Conservation (phyloP, 92 coral and sea anemone species). For the Epizoanthus rinbou region DNA sequence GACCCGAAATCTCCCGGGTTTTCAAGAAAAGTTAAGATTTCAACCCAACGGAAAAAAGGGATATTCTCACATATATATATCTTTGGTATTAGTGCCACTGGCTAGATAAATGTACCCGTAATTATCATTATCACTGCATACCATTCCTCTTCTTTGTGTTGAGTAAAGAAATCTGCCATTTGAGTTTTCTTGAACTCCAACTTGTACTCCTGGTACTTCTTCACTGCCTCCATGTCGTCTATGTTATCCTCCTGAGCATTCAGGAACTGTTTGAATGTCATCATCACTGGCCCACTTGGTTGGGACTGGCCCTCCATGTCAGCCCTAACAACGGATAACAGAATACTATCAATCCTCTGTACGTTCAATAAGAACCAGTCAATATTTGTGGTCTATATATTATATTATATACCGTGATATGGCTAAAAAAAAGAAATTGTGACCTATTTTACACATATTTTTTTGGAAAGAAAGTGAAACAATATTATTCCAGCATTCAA, state of each 20-base stretch:
- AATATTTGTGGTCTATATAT: too few species aligned
- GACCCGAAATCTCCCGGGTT: too few species aligned
- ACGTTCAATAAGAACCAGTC: background rate
- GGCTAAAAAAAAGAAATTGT: too few species aligned
- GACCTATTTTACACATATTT: too few species aligned
- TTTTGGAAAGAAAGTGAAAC: too few species aligned
- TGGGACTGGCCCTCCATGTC: slow-evolving; percentile 27
- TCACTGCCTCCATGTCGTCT: slow-evolving; percentile 94
- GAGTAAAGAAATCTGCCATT: slow-evolving; percentile 90
- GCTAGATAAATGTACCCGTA: too few species aligned
- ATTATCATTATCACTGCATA: slow-evolving; percentile 46
- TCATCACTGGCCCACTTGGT: slow-evolving; percentile 71
- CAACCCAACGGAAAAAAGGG: too few species aligned
- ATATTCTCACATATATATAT: too few species aligned
- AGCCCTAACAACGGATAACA: background rate
- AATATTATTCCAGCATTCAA: too few species aligned
- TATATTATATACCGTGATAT: too few species aligned
- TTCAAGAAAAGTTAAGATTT: too few species aligned
- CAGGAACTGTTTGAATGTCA: slow-evolving; percentile 92
- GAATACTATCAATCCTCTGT: background rate
- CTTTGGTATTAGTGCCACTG: too few species aligned
- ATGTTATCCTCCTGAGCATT: slow-evolving; percentile 94
- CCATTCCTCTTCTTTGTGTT: slow-evolving; percentile 98
- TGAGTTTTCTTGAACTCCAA: slow-evolving; percentile 95
- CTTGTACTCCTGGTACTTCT: slow-evolving; percentile 93